Evolutionary conservation across 2,888 invertebrate species (phyloP).

Genomic region (Drepanosiphum platanoidis): DNA sequence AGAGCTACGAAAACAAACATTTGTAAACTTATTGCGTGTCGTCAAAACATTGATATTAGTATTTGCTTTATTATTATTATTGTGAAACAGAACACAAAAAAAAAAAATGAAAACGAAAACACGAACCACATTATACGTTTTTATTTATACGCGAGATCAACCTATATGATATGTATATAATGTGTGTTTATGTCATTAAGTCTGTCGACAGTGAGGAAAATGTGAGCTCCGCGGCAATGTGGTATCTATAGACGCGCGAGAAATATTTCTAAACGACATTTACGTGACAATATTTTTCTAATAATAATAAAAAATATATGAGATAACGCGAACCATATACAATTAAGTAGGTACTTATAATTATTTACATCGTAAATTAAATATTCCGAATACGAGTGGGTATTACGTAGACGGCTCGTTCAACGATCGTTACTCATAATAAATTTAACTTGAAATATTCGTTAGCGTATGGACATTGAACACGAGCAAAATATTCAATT

Average conservation of each 20-base stretch:
- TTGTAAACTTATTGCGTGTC: not conserved
- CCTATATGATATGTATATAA: not conserved
- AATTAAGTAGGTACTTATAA: no score
- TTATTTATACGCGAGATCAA: not conserved
- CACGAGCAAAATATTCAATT: not conserved
- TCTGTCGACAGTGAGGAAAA: not conserved
- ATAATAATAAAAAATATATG: not conserved
- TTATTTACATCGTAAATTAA: not conserved
- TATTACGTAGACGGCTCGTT: no score
- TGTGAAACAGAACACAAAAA: not conserved
- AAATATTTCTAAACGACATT: not conserved
- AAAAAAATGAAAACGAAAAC: not conserved
- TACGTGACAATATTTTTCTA: not conserved
- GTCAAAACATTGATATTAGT: not conserved
- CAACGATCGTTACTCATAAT: not conserved
- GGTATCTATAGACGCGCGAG: not conserved
- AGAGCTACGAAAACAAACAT: not conserved
- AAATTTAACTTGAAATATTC: not conserved
- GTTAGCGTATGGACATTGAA: not conserved
- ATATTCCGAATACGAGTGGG: not conserved
- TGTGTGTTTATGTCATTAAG: not conserved
- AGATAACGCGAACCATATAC: not conserved
- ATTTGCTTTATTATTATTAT: not conserved
- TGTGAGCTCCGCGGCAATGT: not conserved
- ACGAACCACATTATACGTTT: not conserved